Evolutionary conservation across 2,797 vertebrate species (phyloP).

Genomic region (Cheirogaleus major): DNA sequence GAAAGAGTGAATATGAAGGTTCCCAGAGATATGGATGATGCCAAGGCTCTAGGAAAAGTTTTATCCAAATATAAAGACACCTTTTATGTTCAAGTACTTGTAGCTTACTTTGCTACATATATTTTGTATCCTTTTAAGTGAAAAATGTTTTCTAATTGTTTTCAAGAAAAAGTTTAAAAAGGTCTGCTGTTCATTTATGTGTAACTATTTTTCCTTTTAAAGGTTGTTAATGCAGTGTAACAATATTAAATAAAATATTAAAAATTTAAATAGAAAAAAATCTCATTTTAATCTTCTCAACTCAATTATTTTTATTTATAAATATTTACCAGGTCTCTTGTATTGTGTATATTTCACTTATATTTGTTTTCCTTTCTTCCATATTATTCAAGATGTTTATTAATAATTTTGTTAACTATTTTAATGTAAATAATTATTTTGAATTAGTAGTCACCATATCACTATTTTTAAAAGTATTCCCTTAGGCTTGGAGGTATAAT

Average conservation of each 20-base stretch:
- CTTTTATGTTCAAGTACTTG: conserved; percentile 96
- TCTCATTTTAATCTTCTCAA: neutral
- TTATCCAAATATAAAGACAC: conserved; percentile 99
- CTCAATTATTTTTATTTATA: conserved; percentile 23
- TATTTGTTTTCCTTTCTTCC: conserved; percentile 2
- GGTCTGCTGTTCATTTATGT: neutral
- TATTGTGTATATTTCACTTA: conserved; percentile 45
- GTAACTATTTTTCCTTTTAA: conserved; percentile 50
- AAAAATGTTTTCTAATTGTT: conserved; percentile 50
- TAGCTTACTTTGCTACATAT: conserved; percentile 98
- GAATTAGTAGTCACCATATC: neutral
- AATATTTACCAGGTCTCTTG: conserved; percentile 5
- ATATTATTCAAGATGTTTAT: conserved; percentile 12
- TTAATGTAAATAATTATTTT: conserved; percentile 30
- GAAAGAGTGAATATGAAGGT: conserved; percentile 96
- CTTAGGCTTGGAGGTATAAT: conserved; percentile 30
- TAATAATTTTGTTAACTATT: neutral
- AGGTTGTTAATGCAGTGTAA: neutral
- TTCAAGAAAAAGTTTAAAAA: conserved; percentile 49
- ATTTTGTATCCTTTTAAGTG: conserved; percentile 97
- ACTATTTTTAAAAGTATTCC: neutral
- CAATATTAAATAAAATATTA: neutral
- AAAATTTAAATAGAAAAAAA: conserved; percentile 34
- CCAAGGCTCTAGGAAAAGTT: conserved; percentile 97
- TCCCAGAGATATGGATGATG: conserved; percentile 99